Evolutionary conservation across 2,888 invertebrate species (phyloP).

Genomic region (Macroteleia sp.): DNA sequence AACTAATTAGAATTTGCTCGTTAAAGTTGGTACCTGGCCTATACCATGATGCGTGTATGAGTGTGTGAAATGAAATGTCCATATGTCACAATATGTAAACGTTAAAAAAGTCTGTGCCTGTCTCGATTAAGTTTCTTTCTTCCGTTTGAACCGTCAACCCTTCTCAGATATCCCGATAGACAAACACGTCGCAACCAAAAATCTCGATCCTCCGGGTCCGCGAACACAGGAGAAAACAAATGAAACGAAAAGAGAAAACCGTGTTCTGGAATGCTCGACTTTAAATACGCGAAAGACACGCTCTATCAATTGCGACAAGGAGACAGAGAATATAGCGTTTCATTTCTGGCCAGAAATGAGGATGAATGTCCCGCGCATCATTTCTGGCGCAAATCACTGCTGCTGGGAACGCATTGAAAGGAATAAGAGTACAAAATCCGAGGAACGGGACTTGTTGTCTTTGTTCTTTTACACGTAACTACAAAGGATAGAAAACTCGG

Average conservation of each 20-base stretch:
- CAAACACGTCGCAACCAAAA: too few species aligned
- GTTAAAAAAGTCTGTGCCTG: conserved; percentile 38
- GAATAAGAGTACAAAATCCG: too few species aligned
- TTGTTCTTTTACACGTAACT: too few species aligned
- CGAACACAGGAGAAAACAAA: too few species aligned
- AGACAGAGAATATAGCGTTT: conserved; percentile 5
- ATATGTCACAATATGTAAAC: conserved; percentile 55
- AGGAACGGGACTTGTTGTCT: too few species aligned
- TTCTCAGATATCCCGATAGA: too few species aligned
- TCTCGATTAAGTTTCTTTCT: conserved; percentile 17
- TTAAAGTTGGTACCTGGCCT: conserved; percentile 53
- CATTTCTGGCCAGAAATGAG: conserved; percentile 23
- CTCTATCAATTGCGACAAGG: background rate
- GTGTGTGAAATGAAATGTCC: conserved; percentile 41
- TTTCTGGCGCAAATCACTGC: conserved; percentile 26
- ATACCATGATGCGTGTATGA: conserved; percentile 52
- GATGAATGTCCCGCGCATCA: conserved; percentile 5
- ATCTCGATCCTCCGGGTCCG: too few species aligned
- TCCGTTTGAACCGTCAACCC: background rate
- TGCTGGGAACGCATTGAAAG: too few species aligned
- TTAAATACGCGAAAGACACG: conserved; percentile 12
- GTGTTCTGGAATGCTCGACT: conserved; percentile 23
- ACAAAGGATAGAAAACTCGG: too few species aligned
- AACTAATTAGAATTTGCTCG: conserved; percentile 63
- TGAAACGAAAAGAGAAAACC: conserved; percentile 7